Evolutionary conservation across 2,113 vertebrate species (phyloP).

Genomic region (Perccottus glenii): DNA sequence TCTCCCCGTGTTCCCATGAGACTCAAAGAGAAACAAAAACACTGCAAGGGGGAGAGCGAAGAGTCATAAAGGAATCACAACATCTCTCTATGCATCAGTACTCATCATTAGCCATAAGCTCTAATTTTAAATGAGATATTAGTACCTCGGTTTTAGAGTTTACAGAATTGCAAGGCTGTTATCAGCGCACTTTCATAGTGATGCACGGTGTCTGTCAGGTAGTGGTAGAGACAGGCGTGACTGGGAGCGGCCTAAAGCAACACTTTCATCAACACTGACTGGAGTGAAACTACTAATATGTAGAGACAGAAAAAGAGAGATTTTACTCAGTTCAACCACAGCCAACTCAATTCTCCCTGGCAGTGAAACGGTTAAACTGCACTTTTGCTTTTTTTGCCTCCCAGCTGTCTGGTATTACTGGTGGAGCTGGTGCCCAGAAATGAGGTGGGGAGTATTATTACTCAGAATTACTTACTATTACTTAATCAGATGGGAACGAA

Average conservation of each 20-base stretch:
- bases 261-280: constrained; percentile 56
- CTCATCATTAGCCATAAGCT: not conserved
- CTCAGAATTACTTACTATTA: not conserved
- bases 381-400: constrained; percentile 66
- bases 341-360: constrained; percentile 72
- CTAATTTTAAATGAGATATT: not conserved
- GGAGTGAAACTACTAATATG: constrained; percentile 63
- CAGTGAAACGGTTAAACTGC: constrained; percentile 82
- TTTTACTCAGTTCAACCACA: constrained; percentile 79
- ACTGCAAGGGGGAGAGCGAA: constrained; percentile 37
- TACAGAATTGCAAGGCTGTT: not conserved
- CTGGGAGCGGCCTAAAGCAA: constrained; percentile 54
- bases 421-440: constrained; percentile 61
- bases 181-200: not conserved
- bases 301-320: constrained; percentile 53
- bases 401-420: constrained; percentile 63
- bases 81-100: constrained; percentile 20
- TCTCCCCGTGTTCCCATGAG: constrained; percentile 58
- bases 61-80: constrained; percentile 61
- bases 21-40: constrained; percentile 39
- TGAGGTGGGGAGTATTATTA: constrained; percentile 54
- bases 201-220: constrained; percentile 48
- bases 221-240: constrained; percentile 61
- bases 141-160: not conserved
- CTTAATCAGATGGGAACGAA: constrained; percentile 36